These are phyloP conservation scores for Sturnus vulgaris DNA, from an alignment of 2,113 vertebrate species.

Conservation along the genomic window DNA sequence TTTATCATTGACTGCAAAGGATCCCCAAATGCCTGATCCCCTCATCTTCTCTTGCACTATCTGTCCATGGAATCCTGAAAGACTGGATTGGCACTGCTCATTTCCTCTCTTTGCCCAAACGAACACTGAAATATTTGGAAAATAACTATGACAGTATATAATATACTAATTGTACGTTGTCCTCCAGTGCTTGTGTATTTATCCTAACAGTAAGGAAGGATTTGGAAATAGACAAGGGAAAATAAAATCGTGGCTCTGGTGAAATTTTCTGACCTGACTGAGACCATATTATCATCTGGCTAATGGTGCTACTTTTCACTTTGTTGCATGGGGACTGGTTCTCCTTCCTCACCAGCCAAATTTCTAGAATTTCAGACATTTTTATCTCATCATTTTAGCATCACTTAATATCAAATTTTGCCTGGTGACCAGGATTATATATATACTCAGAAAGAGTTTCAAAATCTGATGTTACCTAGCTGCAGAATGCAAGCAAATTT, in stretches of 20 bases:
- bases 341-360: not conserved
- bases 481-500: not conserved
- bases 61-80: not conserved
- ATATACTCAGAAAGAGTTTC: not conserved
- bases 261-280: not conserved
- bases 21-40: not conserved
- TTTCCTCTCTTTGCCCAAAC: not conserved
- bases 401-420: not conserved
- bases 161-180: not conserved
- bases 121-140: not conserved
- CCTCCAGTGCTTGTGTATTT: not conserved
- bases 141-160: not conserved
- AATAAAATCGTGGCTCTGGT: not conserved
- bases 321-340: not conserved
- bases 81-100: not conserved
- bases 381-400: not conserved
- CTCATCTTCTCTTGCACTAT: not conserved
- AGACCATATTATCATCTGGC: not conserved
- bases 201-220: not conserved
- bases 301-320: not conserved
- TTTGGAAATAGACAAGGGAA: not conserved
- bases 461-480: slow-evolving; percentile 4
- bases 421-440: not conserved
- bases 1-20: not conserved
- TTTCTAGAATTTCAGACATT: not conserved